Conservation (phyloP, 2,888 invertebrate species). For the Iphiclides podalirius region DNA sequence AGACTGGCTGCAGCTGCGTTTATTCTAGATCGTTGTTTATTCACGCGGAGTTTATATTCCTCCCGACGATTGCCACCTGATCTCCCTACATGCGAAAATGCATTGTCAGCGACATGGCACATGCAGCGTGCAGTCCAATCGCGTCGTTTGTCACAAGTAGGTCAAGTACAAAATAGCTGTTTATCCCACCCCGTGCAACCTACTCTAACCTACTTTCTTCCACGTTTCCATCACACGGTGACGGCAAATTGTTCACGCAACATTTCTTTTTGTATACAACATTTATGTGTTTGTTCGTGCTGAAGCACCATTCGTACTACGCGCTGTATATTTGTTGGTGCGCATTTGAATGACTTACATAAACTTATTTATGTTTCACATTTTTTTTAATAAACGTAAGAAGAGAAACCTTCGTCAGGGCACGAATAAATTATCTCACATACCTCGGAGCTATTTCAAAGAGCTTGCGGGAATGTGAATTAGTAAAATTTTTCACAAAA, state of each 20-base stretch:
- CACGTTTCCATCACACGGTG: neutral
- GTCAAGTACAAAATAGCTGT: conserved; percentile 17
- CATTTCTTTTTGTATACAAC: neutral
- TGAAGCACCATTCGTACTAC: too few relatives aligned
- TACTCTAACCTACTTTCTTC: conserved; percentile 4
- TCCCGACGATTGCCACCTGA: neutral
- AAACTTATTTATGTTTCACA: too few relatives aligned
- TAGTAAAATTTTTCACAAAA: neutral
- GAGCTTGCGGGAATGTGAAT: conserved; percentile 1
- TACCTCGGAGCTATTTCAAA: neutral
- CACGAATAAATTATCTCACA: too few relatives aligned
- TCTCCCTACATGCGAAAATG: neutral
- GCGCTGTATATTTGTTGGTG: too few relatives aligned
- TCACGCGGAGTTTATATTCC: too few relatives aligned
- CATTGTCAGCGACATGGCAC: neutral
- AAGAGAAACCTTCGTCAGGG: too few relatives aligned
- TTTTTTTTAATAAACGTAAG: too few relatives aligned
- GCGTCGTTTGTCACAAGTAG: conserved; percentile 3
- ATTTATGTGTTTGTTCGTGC: neutral
- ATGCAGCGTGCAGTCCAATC: conserved; percentile 4
- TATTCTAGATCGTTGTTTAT: neutral
- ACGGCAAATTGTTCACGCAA: conserved; percentile 13
- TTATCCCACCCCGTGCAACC: conserved; percentile 5
- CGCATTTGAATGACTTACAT: too few relatives aligned
- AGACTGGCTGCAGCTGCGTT: neutral